These are phyloP conservation scores for Anhinga anhinga DNA, from an alignment of 2,113 vertebrate species.

Conservation along the genomic window DNA sequence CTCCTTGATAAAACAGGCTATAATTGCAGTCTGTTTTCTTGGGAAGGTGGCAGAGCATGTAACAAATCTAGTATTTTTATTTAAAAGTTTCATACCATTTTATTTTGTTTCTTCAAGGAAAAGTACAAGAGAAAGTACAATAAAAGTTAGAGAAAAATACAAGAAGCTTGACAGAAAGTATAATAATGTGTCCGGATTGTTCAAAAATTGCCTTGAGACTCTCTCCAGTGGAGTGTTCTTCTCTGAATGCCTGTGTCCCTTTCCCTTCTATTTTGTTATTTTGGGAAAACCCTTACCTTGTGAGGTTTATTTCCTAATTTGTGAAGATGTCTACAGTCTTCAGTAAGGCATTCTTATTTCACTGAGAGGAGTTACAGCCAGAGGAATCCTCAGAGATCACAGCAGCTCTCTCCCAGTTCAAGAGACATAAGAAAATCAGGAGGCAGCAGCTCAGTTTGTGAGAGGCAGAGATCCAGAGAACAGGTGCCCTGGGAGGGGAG, in stretches of 20 bases:
- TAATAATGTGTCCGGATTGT: neutral
- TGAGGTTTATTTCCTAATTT: neutral
- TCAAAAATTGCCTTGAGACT: slow-evolving; percentile 14
- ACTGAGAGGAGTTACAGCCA: neutral
- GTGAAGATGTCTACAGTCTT: neutral
- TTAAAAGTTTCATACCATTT: slow-evolving; percentile 41
- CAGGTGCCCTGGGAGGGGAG: neutral
- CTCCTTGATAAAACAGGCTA: slow-evolving; percentile 20
- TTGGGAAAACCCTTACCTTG: neutral
- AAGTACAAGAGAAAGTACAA: neutral
- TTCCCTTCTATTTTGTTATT: neutral
- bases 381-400: neutral
- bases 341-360: neutral
- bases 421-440: neutral
- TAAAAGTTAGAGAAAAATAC: neutral
- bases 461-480: neutral
- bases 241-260: neutral
- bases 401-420: neutral
- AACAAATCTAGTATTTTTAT: slow-evolving; percentile 20
- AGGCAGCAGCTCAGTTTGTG: neutral
- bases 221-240: neutral
- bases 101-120: slow-evolving; percentile 50
- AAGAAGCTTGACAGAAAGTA: neutral
- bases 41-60: neutral
- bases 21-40: slow-evolving; percentile 5